These are phyloP conservation scores for Cyphomyrus plagiostoma DNA, from an alignment of 2,113 vertebrate genomes.

Conservation along the genomic window DNA sequence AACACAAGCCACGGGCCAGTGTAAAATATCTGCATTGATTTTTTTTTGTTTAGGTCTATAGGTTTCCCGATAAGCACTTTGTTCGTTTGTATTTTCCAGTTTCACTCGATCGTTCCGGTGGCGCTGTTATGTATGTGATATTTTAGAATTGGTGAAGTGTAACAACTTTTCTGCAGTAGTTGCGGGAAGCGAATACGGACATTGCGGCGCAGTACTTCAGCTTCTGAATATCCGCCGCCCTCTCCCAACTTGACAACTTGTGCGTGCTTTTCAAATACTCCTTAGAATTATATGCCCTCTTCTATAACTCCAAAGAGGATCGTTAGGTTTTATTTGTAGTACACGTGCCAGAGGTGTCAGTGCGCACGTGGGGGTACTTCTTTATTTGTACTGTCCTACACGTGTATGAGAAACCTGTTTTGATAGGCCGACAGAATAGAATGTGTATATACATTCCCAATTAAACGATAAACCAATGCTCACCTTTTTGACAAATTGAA, in stretches of 20 bases:
- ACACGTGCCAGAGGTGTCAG: background rate
- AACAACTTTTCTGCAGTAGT: background rate
- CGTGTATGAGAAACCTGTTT: background rate
- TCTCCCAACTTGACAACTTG: background rate
- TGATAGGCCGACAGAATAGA: background rate
- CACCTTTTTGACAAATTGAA: background rate
- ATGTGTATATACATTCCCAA: background rate
- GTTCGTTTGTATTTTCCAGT: background rate
- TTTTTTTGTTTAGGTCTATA: background rate
- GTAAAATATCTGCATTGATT: background rate
- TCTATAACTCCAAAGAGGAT: background rate
- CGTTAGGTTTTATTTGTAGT: constrained; percentile 4
- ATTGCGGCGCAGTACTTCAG: background rate
- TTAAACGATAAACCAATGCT: background rate
- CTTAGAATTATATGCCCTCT: background rate
- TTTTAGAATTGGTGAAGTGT: background rate
- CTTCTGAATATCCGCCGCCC: background rate
- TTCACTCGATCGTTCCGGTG: background rate
- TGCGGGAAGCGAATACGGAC: background rate
- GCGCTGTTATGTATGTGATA: background rate
- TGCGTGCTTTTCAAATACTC: background rate
- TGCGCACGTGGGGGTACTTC: background rate
- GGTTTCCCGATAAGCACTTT: background rate
- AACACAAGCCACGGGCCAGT: background rate
- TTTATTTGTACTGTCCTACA: background rate